Base-by-base conservation (phyloP, 1,140 invertebrate species). In the Bombus huntii region DNA sequence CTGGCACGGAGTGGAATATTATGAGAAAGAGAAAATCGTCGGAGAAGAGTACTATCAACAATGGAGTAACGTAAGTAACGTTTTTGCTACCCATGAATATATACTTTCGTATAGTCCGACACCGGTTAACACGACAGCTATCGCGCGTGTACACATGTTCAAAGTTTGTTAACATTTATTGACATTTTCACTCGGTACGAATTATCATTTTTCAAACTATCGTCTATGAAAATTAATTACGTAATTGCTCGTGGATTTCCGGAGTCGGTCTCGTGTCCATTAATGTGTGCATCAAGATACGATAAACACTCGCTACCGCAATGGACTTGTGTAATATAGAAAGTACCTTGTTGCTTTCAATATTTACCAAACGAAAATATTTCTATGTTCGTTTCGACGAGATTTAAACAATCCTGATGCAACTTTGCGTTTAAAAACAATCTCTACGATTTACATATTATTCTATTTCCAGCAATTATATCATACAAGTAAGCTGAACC, bases 1-100 rank as follows among this genome's bases (percentile, higher is more conserved):
- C 47, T 99, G 98, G 98, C 98, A 99, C 93, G 98, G 98, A 53
- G 98, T 99, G 37, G 98, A 99, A 94, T 99, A 98, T 95, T 99
- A 98, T 92, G 98, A 99, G 94, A 98, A 98, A 93, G 98, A 99
- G 94, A 98, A 98, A 95, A 97, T 98, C 47, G 98, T 98, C 76
- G 98, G 98, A 62, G 97, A 98, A 92, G 97, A 98, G 92, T 98
- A 97, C 93, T 98, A 98, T 93, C 98, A 98, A 94, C 97, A 98
- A 92, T 99, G 98, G 98, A 98, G 97, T 94, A 97, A 97, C 94
- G 98, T 99, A 97, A 97, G 96, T 96, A 37, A 77, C 1, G 13
- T 53, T 44, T 74, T 73, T 81, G 9, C 62, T 42, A 18, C 25
- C n/a, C 13, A 4, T 39, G 2, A n/a, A 31, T 53, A 9, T 59